Evolutionary conservation across 2,113 vertebrate species (phyloP).

Genomic region (Pomatostomus ruficeps): DNA sequence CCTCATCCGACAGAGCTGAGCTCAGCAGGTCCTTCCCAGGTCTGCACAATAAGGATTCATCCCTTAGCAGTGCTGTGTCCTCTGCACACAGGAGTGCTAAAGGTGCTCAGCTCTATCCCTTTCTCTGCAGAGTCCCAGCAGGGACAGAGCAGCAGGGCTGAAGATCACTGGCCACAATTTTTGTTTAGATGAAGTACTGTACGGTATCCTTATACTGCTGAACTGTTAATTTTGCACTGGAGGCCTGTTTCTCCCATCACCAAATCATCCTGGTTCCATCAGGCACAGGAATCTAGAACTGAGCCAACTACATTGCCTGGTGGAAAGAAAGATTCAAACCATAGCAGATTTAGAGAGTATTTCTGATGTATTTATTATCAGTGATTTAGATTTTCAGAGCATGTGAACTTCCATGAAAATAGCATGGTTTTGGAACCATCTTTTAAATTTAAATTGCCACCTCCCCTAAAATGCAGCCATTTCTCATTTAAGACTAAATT

Average conservation of each 20-base stretch:
- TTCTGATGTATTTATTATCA: not conserved
- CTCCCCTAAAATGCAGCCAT: not conserved
- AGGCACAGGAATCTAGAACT: not conserved
- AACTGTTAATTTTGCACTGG: not conserved
- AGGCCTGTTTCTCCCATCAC: not conserved
- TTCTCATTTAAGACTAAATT: not conserved
- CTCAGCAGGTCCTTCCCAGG: not conserved
- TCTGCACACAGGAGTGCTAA: too few relatives aligned
- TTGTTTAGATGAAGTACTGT: not conserved
- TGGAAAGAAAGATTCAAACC: not conserved
- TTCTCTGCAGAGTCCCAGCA: not conserved
- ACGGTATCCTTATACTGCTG: not conserved
- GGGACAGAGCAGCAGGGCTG: not conserved
- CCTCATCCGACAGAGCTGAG: not conserved
- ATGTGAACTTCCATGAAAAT: not conserved
- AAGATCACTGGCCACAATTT: not conserved
- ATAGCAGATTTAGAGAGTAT: not conserved
- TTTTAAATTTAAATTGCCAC: not conserved
- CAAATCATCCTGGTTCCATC: not conserved
- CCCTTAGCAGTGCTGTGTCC: rapidly evolving
- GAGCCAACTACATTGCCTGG: not conserved
- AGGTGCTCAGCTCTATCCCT: not conserved
- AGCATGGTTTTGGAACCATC: not conserved
- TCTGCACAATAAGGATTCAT: not conserved
- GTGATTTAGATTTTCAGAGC: not conserved